Conservation (phyloP, 2,113 vertebrate species). For the Desmodus rotundus region DNA sequence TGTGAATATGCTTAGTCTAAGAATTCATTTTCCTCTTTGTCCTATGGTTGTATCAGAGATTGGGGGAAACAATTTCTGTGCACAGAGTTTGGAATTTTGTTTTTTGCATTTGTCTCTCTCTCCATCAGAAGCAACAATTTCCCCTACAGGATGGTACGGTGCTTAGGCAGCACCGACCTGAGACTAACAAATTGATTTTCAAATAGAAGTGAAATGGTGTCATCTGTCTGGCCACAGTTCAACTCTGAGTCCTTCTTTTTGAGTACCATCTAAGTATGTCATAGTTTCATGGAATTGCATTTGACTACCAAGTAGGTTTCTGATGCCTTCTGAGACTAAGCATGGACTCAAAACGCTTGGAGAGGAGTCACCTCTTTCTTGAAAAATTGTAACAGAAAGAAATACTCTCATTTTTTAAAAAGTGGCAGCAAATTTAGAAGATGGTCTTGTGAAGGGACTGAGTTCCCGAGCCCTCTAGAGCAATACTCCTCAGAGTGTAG, state of each 20-base stretch:
- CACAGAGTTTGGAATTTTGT: background rate
- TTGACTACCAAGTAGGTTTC: background rate
- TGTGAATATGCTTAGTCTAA: background rate
- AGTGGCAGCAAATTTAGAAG: background rate
- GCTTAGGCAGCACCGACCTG: background rate
- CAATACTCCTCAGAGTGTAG: background rate
- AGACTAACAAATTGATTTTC: constrained; percentile 14
- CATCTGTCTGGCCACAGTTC: background rate
- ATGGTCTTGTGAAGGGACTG: background rate
- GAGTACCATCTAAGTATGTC: background rate
- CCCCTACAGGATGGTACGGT: background rate
- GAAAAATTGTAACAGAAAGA: background rate
- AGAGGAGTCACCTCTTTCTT: background rate
- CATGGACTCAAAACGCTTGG: background rate
- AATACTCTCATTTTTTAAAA: background rate
- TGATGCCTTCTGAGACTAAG: background rate
- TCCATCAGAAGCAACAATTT: background rate
- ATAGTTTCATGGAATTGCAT: background rate
- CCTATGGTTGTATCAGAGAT: background rate
- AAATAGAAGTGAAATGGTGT: background rate
- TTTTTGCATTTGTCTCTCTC: background rate
- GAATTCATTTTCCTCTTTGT: background rate
- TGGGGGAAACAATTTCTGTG: background rate
- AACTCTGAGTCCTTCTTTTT: background rate
- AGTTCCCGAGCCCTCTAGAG: background rate